phyloP scores from a whole-genome alignment of 2,888 invertebrate genomes.

The Mongoloraphidia duomilia region DNA sequence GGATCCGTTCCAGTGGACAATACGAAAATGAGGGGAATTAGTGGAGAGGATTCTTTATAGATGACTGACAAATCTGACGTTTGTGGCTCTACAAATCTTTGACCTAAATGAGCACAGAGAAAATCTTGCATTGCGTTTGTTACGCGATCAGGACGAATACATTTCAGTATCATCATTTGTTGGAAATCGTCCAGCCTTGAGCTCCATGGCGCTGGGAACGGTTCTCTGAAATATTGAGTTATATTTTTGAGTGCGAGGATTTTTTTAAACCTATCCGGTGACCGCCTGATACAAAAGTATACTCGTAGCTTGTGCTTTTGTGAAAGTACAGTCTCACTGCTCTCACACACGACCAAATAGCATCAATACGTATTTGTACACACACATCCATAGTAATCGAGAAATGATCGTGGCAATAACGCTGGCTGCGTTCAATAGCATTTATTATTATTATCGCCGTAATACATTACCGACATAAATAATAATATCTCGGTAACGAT shows the following conservation, averaged over 20 bases:
- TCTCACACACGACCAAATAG: too few relatives aligned
- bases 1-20: conserved; percentile 86
- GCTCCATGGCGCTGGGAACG: conserved; percentile 50
- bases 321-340: too few relatives aligned
- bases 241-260: not conserved
- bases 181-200: conserved; percentile 52
- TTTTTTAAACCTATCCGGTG: too few relatives aligned
- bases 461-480: too few relatives aligned
- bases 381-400: too few relatives aligned
- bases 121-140: conserved; percentile 66
- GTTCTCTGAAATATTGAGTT: not conserved
- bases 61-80: conserved; percentile 69
- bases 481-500: too few relatives aligned
- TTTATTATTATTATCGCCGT: too few relatives aligned
- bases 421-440: too few relatives aligned
- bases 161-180: conserved; percentile 62
- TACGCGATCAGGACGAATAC: conserved; percentile 72
- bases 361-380: too few relatives aligned
- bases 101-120: conserved; percentile 53
- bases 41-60: conserved; percentile 63
- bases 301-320: too few relatives aligned
- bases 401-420: too few relatives aligned
- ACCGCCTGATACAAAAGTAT: too few relatives aligned
- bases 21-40: conserved; percentile 74
- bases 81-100: conserved; percentile 72